A percentile compares a stretch with the other conserved stretches of the same genome.
phyloP scores from a whole-genome alignment of 1,140 invertebrate genomes.

The Bombus pyrosoma region DNA sequence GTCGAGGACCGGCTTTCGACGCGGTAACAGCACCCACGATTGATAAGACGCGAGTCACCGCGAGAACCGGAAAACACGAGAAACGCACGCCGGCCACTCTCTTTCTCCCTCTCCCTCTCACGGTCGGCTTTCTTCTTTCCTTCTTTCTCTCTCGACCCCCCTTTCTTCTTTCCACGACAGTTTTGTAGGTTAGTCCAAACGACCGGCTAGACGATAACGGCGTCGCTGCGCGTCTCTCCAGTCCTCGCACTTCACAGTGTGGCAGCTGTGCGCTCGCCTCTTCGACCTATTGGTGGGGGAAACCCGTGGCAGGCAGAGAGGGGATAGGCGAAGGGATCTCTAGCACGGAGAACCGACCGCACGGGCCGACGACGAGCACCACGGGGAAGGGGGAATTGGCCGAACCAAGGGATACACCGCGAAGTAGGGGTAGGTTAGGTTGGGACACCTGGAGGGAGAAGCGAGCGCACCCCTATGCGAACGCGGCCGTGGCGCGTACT shows the following conservation, averaged over 20 bases:
- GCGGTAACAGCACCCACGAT: constrained; percentile 12
- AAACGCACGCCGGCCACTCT: neutral
- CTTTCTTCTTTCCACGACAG: constrained; percentile 4
- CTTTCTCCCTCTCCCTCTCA: neutral
- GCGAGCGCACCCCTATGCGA: constrained; percentile 61
- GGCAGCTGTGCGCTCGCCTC: constrained; percentile 61
- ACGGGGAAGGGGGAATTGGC: constrained; percentile 21
- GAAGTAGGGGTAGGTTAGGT: constrained; percentile 62
- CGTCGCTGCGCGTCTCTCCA: constrained; percentile 58
- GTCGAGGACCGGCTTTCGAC: constrained; percentile 5
- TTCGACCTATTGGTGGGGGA: constrained; percentile 27
- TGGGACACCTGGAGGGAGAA: constrained; percentile 51
- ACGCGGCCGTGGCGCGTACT: constrained; percentile 58
- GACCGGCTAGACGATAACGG: constrained; percentile 35
- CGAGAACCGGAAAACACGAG: constrained; percentile 5
- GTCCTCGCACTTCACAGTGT: constrained; percentile 55
- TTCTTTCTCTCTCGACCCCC: neutral
- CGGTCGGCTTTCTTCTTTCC: neutral
- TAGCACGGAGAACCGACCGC: constrained; percentile 15
- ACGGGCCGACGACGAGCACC: constrained; percentile 8
- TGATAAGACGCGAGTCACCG: constrained; percentile 18
- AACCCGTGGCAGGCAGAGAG: constrained; percentile 2
- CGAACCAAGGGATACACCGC: constrained; percentile 43
- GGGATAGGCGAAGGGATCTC: constrained; percentile 25
- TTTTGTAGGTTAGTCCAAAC: constrained; percentile 55